Evolutionary conservation across 2,797 vertebrate genomes (phyloP), one percentile per base, ranked within the genome.

Genomic region (Catamblyrhynchus diadema): DNA sequence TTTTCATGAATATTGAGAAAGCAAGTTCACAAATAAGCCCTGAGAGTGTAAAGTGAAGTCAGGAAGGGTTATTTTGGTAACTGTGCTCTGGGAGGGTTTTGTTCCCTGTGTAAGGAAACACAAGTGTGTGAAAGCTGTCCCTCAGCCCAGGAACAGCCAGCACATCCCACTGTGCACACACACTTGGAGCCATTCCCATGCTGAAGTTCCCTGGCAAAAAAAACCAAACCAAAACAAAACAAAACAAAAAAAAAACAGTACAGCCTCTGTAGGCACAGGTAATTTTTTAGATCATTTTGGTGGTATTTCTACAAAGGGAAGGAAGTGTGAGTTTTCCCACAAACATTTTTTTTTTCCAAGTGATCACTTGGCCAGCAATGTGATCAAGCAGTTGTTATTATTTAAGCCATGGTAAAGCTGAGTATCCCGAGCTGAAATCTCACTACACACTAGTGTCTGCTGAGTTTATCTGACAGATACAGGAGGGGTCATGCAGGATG

Each of bases 401-500:
- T n/a, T 88, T 61, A 56, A 69, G 56, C 22, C 2, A 0, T 3
- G 8, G 18, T 44, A 61, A 89, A 70, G 28, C 18, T 59, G 10
- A 81, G 23, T 48, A 78, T 18, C 15, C 33, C 23, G 27, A 69
- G 22, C 6, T 48, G 35, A 66, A 23, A 37, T 15, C 20, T 61
- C 47, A 32, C 25, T 24, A 48, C 7, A 12, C 57, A 33, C 5
- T 12, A 8, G n/a, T 6, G 19, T 60, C 23, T 9, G 2, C 27
- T 56, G 48, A n/a, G 33, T 42, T 67, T 35, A 15, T 28, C 19
- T 37, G 21, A 32, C 24, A 81, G 59, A 57, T 14, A 25, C 8
- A 6, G 3, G 3, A 35, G 69, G 10, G 37, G 44, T 42, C 4
- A 27, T 2, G 8, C 0, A 4, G 12, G 9, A 3, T 3, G 9